Evolutionary conservation across 2,888 invertebrate species (phyloP).

Genomic region (Chrysodeixis includens): DNA sequence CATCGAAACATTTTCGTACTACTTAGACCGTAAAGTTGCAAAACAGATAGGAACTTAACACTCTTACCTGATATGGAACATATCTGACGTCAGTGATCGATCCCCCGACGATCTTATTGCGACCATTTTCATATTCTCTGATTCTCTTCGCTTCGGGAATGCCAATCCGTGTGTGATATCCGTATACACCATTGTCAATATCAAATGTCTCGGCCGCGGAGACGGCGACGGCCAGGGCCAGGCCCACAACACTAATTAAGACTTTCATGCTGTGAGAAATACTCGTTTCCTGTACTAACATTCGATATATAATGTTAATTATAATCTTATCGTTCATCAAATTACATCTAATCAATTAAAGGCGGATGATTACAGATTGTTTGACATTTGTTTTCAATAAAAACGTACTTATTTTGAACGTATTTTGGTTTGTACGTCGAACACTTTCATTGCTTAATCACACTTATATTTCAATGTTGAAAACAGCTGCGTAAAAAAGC

Average conservation of each 20-base stretch:
- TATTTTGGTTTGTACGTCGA: neutral
- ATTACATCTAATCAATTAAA: slow-evolving; percentile 24
- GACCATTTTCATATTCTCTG: slow-evolving; percentile 60
- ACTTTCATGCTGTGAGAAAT: slow-evolving; percentile 38
- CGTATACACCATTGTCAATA: slow-evolving; percentile 3
- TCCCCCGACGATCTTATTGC: slow-evolving; percentile 70
- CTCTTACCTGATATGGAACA: slow-evolving; percentile 72
- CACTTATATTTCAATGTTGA: neutral
- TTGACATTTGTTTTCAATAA: neutral
- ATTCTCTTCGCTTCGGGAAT: slow-evolving; percentile 67
- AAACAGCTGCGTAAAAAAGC: no score
- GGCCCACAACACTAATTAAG: slow-evolving; percentile 16
- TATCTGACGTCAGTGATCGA: slow-evolving; percentile 61
- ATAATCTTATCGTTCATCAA: slow-evolving; percentile 29
- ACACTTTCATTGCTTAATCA: neutral
- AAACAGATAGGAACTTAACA: no score
- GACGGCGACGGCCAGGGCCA: slow-evolving; percentile 24
- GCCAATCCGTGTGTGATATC: slow-evolving; percentile 60
- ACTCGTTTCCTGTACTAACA: slow-evolving; percentile 8
- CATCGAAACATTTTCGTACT: no score
- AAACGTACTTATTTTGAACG: neutral
- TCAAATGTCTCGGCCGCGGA: slow-evolving; percentile 13
- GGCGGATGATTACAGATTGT: slow-evolving; percentile 16
- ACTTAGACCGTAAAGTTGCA: no score
- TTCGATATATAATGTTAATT: slow-evolving; percentile 27